phyloP scores from a whole-genome alignment of 2,113 vertebrate species.

The Ammodytes marinus region DNA sequence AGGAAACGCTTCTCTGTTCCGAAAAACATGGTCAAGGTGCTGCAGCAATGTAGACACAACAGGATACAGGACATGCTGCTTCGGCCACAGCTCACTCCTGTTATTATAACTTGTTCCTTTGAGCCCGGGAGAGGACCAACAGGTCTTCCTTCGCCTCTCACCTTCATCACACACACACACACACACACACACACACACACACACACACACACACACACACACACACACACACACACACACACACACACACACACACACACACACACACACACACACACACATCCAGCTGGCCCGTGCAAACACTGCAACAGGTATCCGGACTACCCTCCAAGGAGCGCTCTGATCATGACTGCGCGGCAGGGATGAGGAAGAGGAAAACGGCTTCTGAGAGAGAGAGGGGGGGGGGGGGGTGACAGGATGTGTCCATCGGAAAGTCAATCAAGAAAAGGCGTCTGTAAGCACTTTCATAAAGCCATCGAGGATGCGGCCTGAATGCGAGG shows the following conservation, averaged over 20 bases:
- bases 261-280: no score
- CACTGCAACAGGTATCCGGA: constrained; percentile 80
- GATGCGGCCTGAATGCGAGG: constrained; percentile 64
- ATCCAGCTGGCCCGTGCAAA: constrained; percentile 63
- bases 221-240: no score
- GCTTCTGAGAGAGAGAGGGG: constrained; percentile 30
- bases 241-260: no score
- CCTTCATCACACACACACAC: constrained; percentile 64
- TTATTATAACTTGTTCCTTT: constrained; percentile 66
- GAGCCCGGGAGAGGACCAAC: constrained; percentile 62
- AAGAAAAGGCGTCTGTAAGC: constrained; percentile 57
- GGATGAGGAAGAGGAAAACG: constrained; percentile 73
- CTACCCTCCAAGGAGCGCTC: constrained; percentile 76
- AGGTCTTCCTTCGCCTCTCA: constrained; percentile 76
- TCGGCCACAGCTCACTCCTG: constrained; percentile 44
- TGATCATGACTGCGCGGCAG: constrained; percentile 57
- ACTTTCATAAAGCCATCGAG: constrained; percentile 59
- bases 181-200: constrained; percentile 24
- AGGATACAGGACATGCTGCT: constrained; percentile 69
- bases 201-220: constrained; percentile 16
- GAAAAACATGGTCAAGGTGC: constrained; percentile 43
- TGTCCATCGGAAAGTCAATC: constrained; percentile 74
- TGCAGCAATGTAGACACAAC: constrained; percentile 72
- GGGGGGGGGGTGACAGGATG: constrained; percentile 70
- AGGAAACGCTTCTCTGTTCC: constrained; percentile 32